Evolutionary conservation across 1,140 invertebrate genomes (phyloP).

Genomic region (Sitobion miscanthi): DNA sequence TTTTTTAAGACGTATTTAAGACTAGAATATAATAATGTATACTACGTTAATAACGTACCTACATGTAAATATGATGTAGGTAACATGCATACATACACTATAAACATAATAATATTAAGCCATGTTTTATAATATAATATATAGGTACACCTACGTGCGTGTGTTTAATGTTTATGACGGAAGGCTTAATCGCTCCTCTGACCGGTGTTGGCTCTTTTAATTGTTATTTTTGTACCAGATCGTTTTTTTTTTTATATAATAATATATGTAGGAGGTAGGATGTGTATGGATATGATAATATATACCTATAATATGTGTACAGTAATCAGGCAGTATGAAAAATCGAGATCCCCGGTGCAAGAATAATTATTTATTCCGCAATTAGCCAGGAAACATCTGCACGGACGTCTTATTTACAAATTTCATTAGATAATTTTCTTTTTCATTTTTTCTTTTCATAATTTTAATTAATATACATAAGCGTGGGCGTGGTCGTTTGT

Average conservation of each 20-base stretch:
- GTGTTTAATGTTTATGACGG: background rate
- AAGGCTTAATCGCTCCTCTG: background rate
- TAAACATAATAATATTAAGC: background rate
- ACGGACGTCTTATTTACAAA: slow-evolving; percentile 42
- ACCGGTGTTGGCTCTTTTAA: slow-evolving; percentile 32
- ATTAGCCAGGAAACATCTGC: slow-evolving; percentile 11
- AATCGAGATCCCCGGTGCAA: background rate
- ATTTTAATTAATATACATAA: slow-evolving; percentile 22
- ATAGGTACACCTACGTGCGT: background rate
- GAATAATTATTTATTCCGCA: slow-evolving; percentile 44
- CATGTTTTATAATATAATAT: background rate
- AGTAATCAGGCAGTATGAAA: slow-evolving; percentile 27
- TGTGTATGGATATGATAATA: background rate
- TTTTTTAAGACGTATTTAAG: slow-evolving; percentile 1
- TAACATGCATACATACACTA: background rate
- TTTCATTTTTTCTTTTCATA: background rate
- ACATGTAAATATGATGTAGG: slow-evolving; percentile 10
- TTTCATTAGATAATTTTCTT: slow-evolving; percentile 27
- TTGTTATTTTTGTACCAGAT: slow-evolving; percentile 35
- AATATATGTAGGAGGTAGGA: background rate
- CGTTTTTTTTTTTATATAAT: background rate
- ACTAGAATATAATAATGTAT: background rate
- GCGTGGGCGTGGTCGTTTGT: slow-evolving; percentile 10
- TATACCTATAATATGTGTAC: background rate
- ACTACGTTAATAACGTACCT: background rate